phyloP scores from a whole-genome alignment of 2,797 vertebrate species.

The Diceros bicornis region DNA sequence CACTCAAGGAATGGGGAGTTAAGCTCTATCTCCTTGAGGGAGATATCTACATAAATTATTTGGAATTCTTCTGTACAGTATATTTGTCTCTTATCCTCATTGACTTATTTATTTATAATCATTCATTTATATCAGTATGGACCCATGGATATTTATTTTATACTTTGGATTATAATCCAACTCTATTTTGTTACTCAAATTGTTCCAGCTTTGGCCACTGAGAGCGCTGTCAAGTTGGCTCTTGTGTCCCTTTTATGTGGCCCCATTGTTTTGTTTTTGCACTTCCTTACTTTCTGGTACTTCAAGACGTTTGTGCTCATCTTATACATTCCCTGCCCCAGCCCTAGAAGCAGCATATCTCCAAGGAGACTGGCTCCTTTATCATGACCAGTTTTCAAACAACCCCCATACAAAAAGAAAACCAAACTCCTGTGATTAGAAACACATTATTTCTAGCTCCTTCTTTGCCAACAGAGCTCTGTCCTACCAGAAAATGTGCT shows the following conservation, averaged over 20 bases:
- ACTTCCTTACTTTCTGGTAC: not conserved
- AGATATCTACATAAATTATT: not conserved
- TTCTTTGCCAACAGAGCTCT: not conserved
- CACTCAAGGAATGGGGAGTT: not conserved
- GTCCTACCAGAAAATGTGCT: not conserved
- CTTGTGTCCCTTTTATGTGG: not conserved
- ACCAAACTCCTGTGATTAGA: not conserved
- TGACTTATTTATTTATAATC: too few relatives aligned
- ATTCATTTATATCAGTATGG: too few relatives aligned
- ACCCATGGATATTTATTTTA: not conserved
- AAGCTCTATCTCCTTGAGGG: not conserved
- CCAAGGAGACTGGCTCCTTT: not conserved
- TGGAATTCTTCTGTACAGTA: too few relatives aligned
- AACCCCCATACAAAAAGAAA: not conserved
- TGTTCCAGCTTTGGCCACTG: not conserved
- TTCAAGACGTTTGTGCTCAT: not conserved
- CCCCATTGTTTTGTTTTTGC: not conserved
- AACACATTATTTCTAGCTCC: not conserved
- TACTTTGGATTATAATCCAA: not conserved
- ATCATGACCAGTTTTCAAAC: not conserved
- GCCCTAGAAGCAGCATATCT: not conserved
- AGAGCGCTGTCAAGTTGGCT: not conserved
- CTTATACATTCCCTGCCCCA: fast-evolving
- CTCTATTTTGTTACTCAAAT: not conserved
- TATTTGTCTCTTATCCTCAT: too few relatives aligned